Conservation (phyloP, 2,888 invertebrate species). For the Chymomyza fuscimana region DNA sequence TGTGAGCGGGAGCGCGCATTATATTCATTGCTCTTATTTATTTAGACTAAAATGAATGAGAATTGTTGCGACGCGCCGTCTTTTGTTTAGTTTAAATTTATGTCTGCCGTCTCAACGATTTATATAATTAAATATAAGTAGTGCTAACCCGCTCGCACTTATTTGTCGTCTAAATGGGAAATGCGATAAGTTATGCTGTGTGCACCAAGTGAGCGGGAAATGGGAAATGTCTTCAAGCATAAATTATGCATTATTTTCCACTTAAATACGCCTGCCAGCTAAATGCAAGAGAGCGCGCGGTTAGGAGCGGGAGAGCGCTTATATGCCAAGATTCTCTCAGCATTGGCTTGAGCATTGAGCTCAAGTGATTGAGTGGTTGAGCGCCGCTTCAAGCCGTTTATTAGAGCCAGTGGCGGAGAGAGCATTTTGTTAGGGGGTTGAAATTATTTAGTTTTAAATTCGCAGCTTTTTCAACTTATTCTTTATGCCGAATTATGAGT, state of each 20-base stretch:
- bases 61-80: slow-evolving; percentile 24
- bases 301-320: not conserved
- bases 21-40: slow-evolving; percentile 54
- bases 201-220: slow-evolving; percentile 9
- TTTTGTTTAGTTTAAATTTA: slow-evolving; percentile 56
- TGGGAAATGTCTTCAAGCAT: slow-evolving; percentile 46
- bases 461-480: too few relatives aligned
- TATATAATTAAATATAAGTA: slow-evolving; percentile 60
- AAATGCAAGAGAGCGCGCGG: not conserved
- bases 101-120: slow-evolving; percentile 59
- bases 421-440: not conserved
- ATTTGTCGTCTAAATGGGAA: slow-evolving; percentile 59
- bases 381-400: not conserved
- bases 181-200: slow-evolving; percentile 65
- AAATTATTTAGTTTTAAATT: too few relatives aligned
- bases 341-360: not conserved
- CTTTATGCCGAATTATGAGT: too few relatives aligned
- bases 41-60: slow-evolving; percentile 58
- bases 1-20: not conserved
- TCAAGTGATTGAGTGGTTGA: not conserved
- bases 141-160: slow-evolving; percentile 1
- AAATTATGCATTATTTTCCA: slow-evolving; percentile 71
- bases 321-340: not conserved
- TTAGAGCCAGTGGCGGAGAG: not conserved
- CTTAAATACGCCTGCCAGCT: slow-evolving; percentile 46